phyloP scores from a whole-genome alignment of 2,113 vertebrate species.

The Protobothrops mucrosquamatus region DNA sequence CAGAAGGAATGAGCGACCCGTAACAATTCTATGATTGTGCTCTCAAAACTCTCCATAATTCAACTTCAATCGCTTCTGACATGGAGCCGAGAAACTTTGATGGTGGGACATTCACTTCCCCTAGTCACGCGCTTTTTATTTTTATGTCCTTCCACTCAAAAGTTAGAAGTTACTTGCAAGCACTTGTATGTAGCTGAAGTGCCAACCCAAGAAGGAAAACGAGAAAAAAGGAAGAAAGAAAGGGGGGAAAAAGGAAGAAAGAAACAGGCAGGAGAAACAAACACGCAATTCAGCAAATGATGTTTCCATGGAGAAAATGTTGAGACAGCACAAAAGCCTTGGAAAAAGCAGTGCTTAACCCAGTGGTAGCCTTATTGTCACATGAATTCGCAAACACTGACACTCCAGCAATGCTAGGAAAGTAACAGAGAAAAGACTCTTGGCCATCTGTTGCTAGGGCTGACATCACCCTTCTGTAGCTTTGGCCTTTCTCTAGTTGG shows the following conservation, averaged over 20 bases:
- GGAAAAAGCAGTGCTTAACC: constrained; percentile 64
- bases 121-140: background rate
- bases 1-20: constrained; percentile 50
- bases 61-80: constrained; percentile 40
- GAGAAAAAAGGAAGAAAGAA: background rate
- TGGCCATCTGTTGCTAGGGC: constrained; percentile 67
- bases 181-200: constrained; percentile 59
- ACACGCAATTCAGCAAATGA: constrained; percentile 57
- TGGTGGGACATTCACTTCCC: background rate
- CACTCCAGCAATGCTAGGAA: background rate
- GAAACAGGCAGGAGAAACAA: constrained; percentile 40
- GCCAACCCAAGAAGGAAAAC: constrained; percentile 25
- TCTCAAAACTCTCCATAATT: constrained; percentile 40
- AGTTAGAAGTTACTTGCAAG: constrained; percentile 58
- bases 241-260: constrained; percentile 1
- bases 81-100: constrained; percentile 19
- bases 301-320: constrained; percentile 64
- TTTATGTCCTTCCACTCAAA: constrained; percentile 23
- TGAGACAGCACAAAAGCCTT: constrained; percentile 49
- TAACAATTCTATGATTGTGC: constrained; percentile 31
- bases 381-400: constrained; percentile 27
- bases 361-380: constrained; percentile 60
- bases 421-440: constrained; percentile 29
- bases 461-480: constrained; percentile 66
- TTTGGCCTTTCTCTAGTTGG: constrained; percentile 27